Evolutionary conservation across 2,113 vertebrate species (phyloP), one percentile per base, ranked within the genome.

Genomic region (Eleginops maclovinus): DNA sequence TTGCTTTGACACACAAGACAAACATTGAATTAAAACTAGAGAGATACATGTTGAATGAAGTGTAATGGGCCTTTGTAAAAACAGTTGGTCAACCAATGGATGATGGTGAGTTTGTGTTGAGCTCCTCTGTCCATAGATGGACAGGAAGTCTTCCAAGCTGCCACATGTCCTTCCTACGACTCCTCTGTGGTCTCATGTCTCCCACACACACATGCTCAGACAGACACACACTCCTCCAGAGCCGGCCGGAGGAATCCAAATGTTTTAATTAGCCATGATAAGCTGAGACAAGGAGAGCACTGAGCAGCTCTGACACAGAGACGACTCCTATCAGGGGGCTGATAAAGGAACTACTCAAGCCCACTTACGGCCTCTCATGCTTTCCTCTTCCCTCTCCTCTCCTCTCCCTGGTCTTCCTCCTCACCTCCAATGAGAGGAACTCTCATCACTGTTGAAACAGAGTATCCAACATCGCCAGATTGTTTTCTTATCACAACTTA

Each of bases 181-280:
- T 88, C 82, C 83, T 91, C 86, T 87, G 83, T 65, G 63, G 83
- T 90, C 85, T 83, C 89, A 82, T 79, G 82, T 87, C 89, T 90
- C 89, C 86, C 86, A 87, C 87, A 85, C 87, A 85, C 85, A 87
- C 69, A 85, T 71, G 68, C 86, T 86, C 71, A 84, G 86, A 83
- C 83, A 83, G 67, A 89, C 77, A 53, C 61, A 77, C 65, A 88
- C 89, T 88, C 84, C 92, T 88, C 84, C 85, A 83, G 71, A 83
- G 72, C 80, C 44, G 43, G 81, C 75, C 56, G 63, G 82, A 92
- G 80, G 92, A 95, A 94, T 94, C 91, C 88, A 91, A 90, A 94
- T 94, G 93, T 95, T 94, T 95, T 93, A 94, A 95, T 95, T 93
- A 91, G 87, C 5, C 2, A 63, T 76, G 94, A 95, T 95, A 94